Conservation (phyloP, 2,888 invertebrate genomes). For the Synergus japonicus region DNA sequence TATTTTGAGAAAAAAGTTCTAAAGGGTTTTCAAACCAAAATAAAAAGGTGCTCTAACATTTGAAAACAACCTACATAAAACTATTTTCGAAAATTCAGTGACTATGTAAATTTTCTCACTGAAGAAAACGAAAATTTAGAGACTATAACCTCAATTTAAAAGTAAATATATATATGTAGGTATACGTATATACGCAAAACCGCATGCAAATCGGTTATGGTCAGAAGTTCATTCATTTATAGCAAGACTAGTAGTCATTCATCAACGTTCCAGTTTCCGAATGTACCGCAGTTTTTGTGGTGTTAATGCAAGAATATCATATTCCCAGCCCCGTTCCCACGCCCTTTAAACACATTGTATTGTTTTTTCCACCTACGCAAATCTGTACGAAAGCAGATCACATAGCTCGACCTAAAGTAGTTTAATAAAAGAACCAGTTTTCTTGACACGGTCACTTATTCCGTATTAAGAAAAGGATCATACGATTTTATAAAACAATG, state of each 20-base stretch:
- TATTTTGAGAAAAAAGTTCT: conserved; percentile 9
- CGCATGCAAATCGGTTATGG: neutral
- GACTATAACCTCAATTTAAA: neutral
- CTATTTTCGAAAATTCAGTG: neutral
- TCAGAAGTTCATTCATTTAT: neutral
- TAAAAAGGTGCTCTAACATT: neutral
- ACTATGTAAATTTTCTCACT: neutral
- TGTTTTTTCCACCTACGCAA: conserved; percentile 36
- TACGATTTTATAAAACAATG: conserved; percentile 36
- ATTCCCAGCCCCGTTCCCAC: conserved; percentile 23
- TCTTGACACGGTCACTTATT: conserved; percentile 41
- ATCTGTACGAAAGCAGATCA: conserved; percentile 27
- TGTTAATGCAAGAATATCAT: conserved; percentile 21
- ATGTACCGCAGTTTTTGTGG: conserved; percentile 4
- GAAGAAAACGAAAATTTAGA: neutral
- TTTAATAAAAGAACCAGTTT: conserved; percentile 31
- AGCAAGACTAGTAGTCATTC: neutral
- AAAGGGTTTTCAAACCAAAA: neutral
- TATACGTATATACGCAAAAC: neutral
- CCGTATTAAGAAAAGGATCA: conserved; percentile 29
- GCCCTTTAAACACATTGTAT: conserved; percentile 38
- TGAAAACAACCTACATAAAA: neutral
- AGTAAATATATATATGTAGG: neutral
- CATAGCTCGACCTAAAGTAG: conserved; percentile 26
- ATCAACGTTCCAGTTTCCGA: neutral